Percentiles rank a stretch among this genome's conserved stretches.
Conservation (phyloP, 1,140 invertebrate species). For the Drosophila micromelanica region DNA sequence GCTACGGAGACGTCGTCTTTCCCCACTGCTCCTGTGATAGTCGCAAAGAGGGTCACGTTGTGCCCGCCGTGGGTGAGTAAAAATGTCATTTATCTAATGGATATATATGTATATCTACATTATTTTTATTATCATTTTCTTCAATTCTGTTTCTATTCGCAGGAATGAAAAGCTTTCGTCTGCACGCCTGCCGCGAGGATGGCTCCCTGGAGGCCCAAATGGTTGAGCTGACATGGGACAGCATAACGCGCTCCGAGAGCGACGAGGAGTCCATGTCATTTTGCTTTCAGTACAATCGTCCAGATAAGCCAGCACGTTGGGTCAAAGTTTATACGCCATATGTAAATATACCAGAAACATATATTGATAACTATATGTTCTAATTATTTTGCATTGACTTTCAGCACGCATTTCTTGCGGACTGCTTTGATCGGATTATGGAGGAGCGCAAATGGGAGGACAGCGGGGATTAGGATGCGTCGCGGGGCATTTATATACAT, state of each 20-base stretch:
- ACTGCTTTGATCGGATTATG: constrained; percentile 97
- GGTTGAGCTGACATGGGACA: constrained; percentile 93
- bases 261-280: constrained; percentile 96
- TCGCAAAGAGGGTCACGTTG: constrained; percentile 95
- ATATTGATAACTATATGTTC: not conserved
- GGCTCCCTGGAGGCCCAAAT: constrained; percentile 93
- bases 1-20: constrained; percentile 96
- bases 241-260: constrained; percentile 92
- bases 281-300: constrained; percentile 93
- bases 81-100: not conserved
- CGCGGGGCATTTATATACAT: constrained; percentile 4
- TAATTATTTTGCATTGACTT: not conserved
- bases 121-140: too few species aligned
- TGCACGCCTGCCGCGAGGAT: constrained; percentile 95
- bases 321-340: constrained; percentile 96
- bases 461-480: constrained; percentile 88
- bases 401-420: constrained; percentile 95
- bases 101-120: too few species aligned
- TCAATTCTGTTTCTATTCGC: not conserved
- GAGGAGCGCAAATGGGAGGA: constrained; percentile 94
- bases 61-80: constrained; percentile 89
- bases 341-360: constrained; percentile 85
- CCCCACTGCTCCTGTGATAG: constrained; percentile 98
- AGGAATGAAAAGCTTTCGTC: constrained; percentile 89
- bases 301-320: constrained; percentile 92